Percentiles rank a stretch among this genome's conserved stretches.
Evolutionary conservation across 1,140 invertebrate species (phyloP).

Genomic region (Neocloeon triangulifer): DNA sequence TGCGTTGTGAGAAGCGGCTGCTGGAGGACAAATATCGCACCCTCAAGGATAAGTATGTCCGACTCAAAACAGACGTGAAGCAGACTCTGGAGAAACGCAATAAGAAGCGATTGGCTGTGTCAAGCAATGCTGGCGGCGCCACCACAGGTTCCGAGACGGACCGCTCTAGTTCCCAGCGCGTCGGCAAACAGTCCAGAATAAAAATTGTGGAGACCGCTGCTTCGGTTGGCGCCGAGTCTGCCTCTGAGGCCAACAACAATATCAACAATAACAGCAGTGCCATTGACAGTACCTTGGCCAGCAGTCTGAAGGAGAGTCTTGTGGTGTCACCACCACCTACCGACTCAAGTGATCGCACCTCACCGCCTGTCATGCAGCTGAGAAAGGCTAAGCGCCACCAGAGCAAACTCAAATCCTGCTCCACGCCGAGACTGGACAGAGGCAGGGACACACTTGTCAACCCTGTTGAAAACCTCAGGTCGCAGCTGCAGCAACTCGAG

Average conservation of each 20-base stretch:
- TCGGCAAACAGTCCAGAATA: background rate
- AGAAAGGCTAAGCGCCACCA: conserved; percentile 1
- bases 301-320: too few species aligned
- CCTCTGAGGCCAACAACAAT: too few species aligned
- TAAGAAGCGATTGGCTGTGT: background rate
- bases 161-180: conserved; percentile 33
- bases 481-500: conserved; percentile 52
- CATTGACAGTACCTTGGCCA: too few species aligned
- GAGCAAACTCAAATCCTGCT: conserved; percentile 30
- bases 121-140: conserved; percentile 12
- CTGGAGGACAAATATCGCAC: conserved; percentile 55
- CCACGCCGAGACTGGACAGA: conserved; percentile 27
- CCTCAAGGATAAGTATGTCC: conserved; percentile 54
- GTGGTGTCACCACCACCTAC: too few species aligned
- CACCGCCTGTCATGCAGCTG: too few species aligned
- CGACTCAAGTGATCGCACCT: too few species aligned
- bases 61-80: conserved; percentile 55
- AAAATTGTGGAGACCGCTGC: too few species aligned
- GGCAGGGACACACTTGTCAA: conserved; percentile 23
- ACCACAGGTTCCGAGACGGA: conserved; percentile 52
- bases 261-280: too few species aligned
- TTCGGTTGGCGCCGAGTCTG: too few species aligned
- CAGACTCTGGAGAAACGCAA: conserved; percentile 23
- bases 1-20: conserved; percentile 43
- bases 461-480: conserved; percentile 47